Conservation (phyloP, 1,140 invertebrate species). For the Papilio machaon region DNA sequence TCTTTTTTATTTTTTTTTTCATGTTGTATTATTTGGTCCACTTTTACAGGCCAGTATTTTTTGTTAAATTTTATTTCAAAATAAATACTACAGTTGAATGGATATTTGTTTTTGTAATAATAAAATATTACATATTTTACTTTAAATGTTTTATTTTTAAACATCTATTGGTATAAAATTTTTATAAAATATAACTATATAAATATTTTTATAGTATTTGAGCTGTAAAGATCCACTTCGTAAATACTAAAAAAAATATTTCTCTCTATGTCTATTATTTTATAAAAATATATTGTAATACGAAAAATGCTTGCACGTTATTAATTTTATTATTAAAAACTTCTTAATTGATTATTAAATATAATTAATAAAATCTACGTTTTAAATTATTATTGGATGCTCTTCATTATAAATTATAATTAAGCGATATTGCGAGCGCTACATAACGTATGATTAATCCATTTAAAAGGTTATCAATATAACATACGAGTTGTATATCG, state of each 20-base stretch:
- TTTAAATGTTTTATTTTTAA: constrained; percentile 6
- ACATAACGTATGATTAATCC: background rate
- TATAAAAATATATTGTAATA: constrained; percentile 18
- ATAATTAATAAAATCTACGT: background rate
- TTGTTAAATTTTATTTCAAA: background rate
- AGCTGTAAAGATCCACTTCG: constrained; percentile 6
- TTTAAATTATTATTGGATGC: background rate
- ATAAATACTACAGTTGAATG: background rate
- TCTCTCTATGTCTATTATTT: background rate
- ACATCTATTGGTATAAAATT: constrained; percentile 14
- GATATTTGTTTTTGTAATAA: background rate
- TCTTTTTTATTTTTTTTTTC: background rate
- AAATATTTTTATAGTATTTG: constrained; percentile 6
- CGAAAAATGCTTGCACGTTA: constrained; percentile 18
- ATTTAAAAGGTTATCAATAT: background rate
- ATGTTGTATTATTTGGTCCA: constrained; percentile 8
- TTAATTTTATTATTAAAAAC: background rate
- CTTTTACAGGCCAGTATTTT: background rate
- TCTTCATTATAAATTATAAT: background rate
- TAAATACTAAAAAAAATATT: constrained; percentile 17
- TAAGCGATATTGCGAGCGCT: background rate
- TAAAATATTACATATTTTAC: background rate
- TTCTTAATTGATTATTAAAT: background rate
- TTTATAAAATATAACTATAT: constrained; percentile 13
- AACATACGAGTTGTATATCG: background rate